A percentile compares a stretch with the other conserved stretches of the same genome.
Conservation (phyloP, 2,797 vertebrate species). For the Xiphorhynchus erythropygius region DNA sequence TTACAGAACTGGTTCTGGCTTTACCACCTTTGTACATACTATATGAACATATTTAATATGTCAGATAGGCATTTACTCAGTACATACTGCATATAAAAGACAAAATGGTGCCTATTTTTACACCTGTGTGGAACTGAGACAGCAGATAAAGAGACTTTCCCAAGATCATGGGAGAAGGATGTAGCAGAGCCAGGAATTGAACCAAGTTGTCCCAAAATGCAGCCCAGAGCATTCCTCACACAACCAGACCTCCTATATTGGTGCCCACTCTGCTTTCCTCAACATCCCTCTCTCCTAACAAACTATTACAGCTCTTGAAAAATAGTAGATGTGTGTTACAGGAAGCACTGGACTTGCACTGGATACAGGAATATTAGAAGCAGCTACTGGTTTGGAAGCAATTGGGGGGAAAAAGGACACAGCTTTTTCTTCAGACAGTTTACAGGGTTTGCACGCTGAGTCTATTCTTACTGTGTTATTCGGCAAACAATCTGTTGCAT, state of each 20-base stretch:
- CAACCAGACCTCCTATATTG: not conserved
- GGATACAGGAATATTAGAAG: conserved; percentile 25
- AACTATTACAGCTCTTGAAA: not conserved
- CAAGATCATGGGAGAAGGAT: not conserved
- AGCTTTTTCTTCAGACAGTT: conserved; percentile 5
- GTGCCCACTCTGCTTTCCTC: not conserved
- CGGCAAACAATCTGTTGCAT: conserved; percentile 7
- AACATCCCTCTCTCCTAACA: not conserved
- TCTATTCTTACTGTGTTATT: conserved; percentile 9
- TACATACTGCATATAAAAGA: not conserved
- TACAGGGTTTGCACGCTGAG: not conserved
- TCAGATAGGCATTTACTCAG: not conserved
- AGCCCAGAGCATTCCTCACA: not conserved
- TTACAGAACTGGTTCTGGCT: not conserved
- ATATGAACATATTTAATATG: accelerated
- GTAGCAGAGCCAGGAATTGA: not conserved
- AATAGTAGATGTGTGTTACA: not conserved
- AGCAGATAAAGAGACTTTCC: not conserved
- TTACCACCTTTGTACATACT: not conserved
- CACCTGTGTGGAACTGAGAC: not conserved
- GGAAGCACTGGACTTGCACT: not conserved
- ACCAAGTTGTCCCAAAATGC: not conserved
- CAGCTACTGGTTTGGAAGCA: conserved; percentile 53
- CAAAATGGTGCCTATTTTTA: not conserved
- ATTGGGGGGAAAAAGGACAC: not conserved